Evolutionary conservation across 1,140 invertebrate species (phyloP), one percentile per base, ranked within the genome.

Genomic region (Solen grandis): DNA sequence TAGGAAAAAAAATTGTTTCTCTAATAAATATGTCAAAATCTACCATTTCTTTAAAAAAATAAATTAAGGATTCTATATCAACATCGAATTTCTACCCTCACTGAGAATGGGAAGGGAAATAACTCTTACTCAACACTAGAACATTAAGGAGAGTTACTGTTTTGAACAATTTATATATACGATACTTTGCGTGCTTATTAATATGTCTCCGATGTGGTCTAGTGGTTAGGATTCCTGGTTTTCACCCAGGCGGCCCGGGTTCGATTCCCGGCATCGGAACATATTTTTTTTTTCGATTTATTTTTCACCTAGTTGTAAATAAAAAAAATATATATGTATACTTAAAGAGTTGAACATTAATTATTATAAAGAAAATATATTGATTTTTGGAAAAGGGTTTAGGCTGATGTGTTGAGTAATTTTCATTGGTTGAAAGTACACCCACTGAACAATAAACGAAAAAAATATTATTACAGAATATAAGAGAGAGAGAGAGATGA

Each of bases 211-310:
- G 62, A 63, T 77, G 79, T 88, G 87, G 87, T 86, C 87, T 88
- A 88, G 87, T 84, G 85, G 87, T 86, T 88, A 88, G 85, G 87
- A 86, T 88, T 88, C 84, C 87, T 88, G 87, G 87, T 84, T 88
- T 88, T 88, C 87, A 88, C 85, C 87, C 87, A 88, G 87, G 82
- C 87, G 87, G 87, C 87, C 87, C 85, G 87, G 85, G 87, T 88
- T 88, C 87, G 85, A 88, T 85, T 84, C 87, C 87, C 87, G 87
- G 85, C 79, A 84, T 81, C 81, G 87, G 86, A 88, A 88, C 73
- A 46, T 5, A 3, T 76, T 50, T 76, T 76, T 75, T 54, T 46
- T 41, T 46, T 60, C n/a, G n/a, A n/a, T n/a, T n/a, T n/a, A n/a
- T n/a, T n/a, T n/a, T n/a, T n/a, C n/a, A n/a, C n/a, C n/a, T n/a